Evolutionary conservation across 2,888 invertebrate genomes (phyloP), one percentile per base, ranked within the genome.

Genomic region (Bugula neritina): DNA sequence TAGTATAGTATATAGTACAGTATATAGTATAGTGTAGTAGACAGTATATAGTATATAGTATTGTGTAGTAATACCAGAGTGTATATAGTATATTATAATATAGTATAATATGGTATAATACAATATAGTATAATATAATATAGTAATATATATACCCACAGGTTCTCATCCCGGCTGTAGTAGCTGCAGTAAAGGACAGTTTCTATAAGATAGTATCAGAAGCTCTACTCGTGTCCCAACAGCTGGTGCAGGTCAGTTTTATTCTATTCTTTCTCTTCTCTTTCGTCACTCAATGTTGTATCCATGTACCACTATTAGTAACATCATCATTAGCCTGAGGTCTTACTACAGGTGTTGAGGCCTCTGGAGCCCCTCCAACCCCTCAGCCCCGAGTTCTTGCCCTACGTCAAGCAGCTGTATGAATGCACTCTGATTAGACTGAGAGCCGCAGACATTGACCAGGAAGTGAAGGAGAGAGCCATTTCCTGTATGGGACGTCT

Each of bases 191-290:
- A 31, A 90, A 91, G 71, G 99, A 99, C 87, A 90, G 91, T 63
- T 99, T 99, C 87, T 99, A 99, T 87, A 99, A 99, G 87, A 97
- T 99, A 78, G 94, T 95, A 0, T 96, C 97, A 0, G 98, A 98
- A 84, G 97, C 97, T 0, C 86, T 98, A 72, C 86, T 93, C 31
- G 96, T 97, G 25, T 87, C 96, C 74, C 96, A 97, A 83, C 93
- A 94, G 75, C 87, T 98, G 73, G 94, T 97, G 31, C 93, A 93
- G 86, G 94, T 97, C 70, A 92, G 97, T 80, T 88, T 57, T 57
- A 52, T 21, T 10, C 10, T 52, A 21, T 52, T 52, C 10, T 21
- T 13, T 21, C 10, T 13, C 21, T 13, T 52, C 10, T 52, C 21
- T 52, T 10, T 52, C 10, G 52, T 52, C 21, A 52, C 10, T 52